Conservation (phyloP, 2,888 invertebrate species). For the Schizaphis graminum region DNA sequence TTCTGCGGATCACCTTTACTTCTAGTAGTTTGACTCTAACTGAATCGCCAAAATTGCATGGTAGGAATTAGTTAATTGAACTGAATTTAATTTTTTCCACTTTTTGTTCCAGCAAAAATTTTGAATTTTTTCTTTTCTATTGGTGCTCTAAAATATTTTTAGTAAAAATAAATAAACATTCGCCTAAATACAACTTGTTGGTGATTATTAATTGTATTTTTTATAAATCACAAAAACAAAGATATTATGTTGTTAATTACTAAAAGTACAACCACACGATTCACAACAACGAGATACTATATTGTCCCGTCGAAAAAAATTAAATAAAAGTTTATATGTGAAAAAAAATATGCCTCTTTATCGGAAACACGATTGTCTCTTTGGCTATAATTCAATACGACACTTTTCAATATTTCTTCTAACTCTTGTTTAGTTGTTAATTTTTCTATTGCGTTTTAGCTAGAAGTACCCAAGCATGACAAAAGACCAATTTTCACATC, state of each 20-base stretch:
- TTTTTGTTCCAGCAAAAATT: neutral
- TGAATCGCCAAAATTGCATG: no score
- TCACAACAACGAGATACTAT: neutral
- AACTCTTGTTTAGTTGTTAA: neutral
- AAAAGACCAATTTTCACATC: neutral
- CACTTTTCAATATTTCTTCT: neutral
- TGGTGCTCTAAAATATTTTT: neutral
- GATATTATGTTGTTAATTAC: neutral
- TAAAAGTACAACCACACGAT: neutral
- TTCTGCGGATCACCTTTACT: no score
- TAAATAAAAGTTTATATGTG: neutral
- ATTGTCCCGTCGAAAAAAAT: neutral
- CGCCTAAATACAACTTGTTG: neutral
- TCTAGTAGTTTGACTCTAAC: no score
- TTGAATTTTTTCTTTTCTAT: neutral
- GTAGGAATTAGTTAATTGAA: neutral
- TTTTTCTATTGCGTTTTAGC: neutral
- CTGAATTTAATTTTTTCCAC: neutral
- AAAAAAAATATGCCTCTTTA: neutral
- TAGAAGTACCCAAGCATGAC: neutral
- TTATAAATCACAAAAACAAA: neutral
- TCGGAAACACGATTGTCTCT: neutral
- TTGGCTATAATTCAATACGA: neutral
- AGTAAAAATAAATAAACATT: neutral
- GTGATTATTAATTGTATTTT: neutral